Percentiles rank a stretch among this genome's conserved stretches.
Evolutionary conservation across 2,888 invertebrate genomes (phyloP).

Genomic region (Mamestra brassicae): DNA sequence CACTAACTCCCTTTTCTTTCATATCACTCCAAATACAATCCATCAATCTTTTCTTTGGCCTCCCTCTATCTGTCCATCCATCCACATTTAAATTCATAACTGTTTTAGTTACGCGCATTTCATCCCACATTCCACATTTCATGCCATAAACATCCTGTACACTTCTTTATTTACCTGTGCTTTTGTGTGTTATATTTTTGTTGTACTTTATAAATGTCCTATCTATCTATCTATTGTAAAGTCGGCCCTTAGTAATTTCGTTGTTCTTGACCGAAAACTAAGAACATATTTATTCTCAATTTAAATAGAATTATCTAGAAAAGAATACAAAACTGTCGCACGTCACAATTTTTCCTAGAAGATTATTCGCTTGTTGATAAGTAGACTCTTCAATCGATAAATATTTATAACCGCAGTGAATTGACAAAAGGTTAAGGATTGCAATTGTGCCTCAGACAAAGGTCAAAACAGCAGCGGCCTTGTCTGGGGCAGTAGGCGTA

Average conservation of each 20-base stretch:
- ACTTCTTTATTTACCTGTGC: too few relatives aligned
- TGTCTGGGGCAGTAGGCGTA: background rate
- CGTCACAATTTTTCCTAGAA: background rate
- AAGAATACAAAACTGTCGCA: background rate
- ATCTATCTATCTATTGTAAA: background rate
- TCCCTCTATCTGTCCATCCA: too few relatives aligned
- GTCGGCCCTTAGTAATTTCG: background rate
- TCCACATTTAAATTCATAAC: too few relatives aligned
- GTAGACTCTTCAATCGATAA: constrained; percentile 19
- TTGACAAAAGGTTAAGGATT: constrained; percentile 55
- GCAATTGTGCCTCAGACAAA: constrained; percentile 40
- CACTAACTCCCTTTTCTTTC: too few relatives aligned
- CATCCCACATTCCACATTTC: too few relatives aligned
- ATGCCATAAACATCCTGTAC: too few relatives aligned
- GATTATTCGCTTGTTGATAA: background rate
- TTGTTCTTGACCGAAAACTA: background rate
- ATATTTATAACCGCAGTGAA: constrained; percentile 38
- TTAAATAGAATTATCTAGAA: background rate
- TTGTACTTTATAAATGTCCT: too few relatives aligned
- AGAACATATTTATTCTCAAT: too few relatives aligned
- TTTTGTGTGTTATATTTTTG: too few relatives aligned
- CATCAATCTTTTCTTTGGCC: too few relatives aligned
- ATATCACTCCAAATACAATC: too few relatives aligned
- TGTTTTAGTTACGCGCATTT: too few relatives aligned
- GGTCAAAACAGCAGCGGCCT: constrained; percentile 29